These are phyloP conservation scores for Amiota minor DNA, from an alignment of 2,888 invertebrate species.

Conservation along the genomic window DNA sequence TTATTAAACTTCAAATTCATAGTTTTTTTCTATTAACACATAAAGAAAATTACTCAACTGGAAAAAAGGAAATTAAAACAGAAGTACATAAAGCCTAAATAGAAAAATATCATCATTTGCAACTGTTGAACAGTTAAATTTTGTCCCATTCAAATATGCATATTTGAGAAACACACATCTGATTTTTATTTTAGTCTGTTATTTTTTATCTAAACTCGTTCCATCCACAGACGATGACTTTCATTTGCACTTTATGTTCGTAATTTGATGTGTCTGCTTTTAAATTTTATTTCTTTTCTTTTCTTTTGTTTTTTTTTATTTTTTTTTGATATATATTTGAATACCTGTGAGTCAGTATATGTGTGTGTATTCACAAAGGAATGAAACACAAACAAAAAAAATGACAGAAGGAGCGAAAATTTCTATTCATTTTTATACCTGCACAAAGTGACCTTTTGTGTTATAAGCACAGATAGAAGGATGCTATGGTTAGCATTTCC, in stretches of 20 bases:
- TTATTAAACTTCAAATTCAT: neutral
- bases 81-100: conserved; percentile 12
- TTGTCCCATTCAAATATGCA: no score
- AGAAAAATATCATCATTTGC: neutral
- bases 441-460: conserved; percentile 19
- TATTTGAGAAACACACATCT: no score
- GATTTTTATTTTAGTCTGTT: no score
- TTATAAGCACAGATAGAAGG: neutral
- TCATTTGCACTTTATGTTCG: conserved; percentile 2
- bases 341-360: no score
- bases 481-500: neutral
- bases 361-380: neutral
- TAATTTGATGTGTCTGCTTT: conserved; percentile 5
- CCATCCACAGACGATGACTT: conserved; percentile 5
- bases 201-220: neutral
- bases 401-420: neutral
- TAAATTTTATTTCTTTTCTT: neutral
- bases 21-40: conserved; percentile 5
- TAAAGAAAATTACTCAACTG: conserved; percentile 3
- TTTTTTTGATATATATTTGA: neutral
- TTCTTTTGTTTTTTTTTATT: neutral
- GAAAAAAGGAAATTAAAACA: conserved; percentile 23
- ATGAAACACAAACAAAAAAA: neutral
- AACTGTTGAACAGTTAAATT: neutral
- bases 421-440: neutral